These are phyloP conservation scores for Thomomys bottae DNA, from an alignment of 2,113 vertebrate genomes.

Conservation along the genomic window DNA sequence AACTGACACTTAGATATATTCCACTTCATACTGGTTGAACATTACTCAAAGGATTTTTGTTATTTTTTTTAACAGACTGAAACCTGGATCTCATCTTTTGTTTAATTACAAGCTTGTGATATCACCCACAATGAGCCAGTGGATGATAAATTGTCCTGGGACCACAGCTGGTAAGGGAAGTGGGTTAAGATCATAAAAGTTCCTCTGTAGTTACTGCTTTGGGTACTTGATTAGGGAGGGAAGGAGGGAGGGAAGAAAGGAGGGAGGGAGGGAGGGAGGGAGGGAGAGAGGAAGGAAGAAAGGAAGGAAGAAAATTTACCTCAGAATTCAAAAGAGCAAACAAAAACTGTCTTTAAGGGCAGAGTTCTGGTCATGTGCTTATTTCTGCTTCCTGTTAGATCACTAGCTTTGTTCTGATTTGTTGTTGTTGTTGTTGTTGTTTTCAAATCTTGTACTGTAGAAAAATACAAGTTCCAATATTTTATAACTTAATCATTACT, in stretches of 20 bases:
- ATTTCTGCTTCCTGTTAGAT: neutral
- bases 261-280: too few species aligned
- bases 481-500: constrained; percentile 13
- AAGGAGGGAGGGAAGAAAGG: neutral
- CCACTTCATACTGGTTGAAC: neutral
- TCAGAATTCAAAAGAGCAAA: constrained; percentile 11
- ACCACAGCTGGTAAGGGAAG: neutral
- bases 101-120: constrained; percentile 51
- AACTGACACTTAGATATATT: constrained; percentile 55
- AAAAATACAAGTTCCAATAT: constrained; percentile 13
- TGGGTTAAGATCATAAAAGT: neutral
- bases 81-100: constrained; percentile 23
- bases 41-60: neutral
- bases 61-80: constrained; percentile 37
- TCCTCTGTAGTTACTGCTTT: neutral
- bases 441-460: neutral
- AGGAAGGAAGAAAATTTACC: neutral
- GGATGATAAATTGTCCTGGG: constrained; percentile 27
- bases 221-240: neutral
- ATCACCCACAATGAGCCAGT: constrained; percentile 1
- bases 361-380: neutral
- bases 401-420: neutral
- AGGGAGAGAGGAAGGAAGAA: too few species aligned
- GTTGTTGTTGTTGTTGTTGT: neutral
- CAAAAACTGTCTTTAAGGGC: neutral